Base-by-base conservation (phyloP, 1,140 invertebrate species). In the Nomia melanderi region DNA sequence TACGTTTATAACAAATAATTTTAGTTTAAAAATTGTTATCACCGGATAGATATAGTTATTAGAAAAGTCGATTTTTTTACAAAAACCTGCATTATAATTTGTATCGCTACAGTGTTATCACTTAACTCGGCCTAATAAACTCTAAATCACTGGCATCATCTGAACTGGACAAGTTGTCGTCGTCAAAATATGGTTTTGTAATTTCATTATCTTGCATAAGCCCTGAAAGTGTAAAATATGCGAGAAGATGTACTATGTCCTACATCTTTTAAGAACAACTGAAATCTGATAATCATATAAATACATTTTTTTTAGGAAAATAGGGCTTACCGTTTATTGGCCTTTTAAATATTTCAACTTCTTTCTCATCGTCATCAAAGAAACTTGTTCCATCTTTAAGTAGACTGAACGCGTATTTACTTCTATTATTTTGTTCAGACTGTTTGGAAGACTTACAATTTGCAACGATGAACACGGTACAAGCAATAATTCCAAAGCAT, bases 271-370 rank as follows among this genome's bases (percentile, higher is more conserved):
- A 1, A 17, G 5, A 29, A 29, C 3, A n/a, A n/a, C n/a, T n/a
- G 12, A 60, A 41, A 23, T n/a, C 7, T 23, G 29, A 31, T 36
- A 20, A 31, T 17, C 8, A 60, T 70, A 14, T 44, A 62, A 31
- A 50, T 39, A 74, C 2, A 6, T 69, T 17, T 50, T 6, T 64
- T 75, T 27, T 8, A 39, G 14, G 11, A 2, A 27, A 47, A 12
- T 23, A 60, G 44, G 23, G 84, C 53, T 89, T 88, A 94, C 93
- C 92, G 81, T 90, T 91, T 20, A 93, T 83, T n/a, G 94, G 93
- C 53, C 93, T 93, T 66, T 92, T 92, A 79, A 95, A 95, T 72
- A 95, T 90, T 85, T 95, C 94, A 12, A 93, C 93, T 90, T 95
- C 94, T 66, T 94, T 93, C 79, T 93, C 94, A 78, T 94, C 93